Evolutionary conservation across 2,888 invertebrate species (phyloP), one percentile per base, ranked within the genome.

Genomic region (Metellina segmentata): DNA sequence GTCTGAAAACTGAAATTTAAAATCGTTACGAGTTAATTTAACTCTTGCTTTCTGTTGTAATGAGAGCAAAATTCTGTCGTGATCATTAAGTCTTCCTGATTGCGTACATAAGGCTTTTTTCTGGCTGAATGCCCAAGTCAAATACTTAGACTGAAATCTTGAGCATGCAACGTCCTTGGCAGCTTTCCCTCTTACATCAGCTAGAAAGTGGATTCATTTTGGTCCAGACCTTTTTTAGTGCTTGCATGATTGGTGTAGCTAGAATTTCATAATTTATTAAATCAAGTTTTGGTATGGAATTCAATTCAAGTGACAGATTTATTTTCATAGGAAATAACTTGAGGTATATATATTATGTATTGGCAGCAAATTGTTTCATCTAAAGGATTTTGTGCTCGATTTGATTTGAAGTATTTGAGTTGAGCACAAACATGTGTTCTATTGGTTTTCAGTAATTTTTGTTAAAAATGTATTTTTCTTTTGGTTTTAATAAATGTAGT

Each of bases 91-190:
- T 34, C 34, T 34, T 34, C 34, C 34, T 34, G 34, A 34, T 34
- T 34, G 34, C 4, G 34, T 34, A 34, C 34, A 34, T 34, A 34
- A 34, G 61, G 61, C 61, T 11, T 61, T 61, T 61, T 61, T 11
- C 61, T 16, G 52, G 51, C 52, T 78, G n/a, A 19, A 51, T 52
- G 78, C 78, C 52, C 78, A 78, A 52, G 52, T 52, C 78, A 52
- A 78, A 75, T 75, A 75, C 49, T 75, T 75, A 34, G 52, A 49
- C 19, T 75, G 75, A 52, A 52, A 51, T 78, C 34, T 48, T 48
- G 49, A 48, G 49, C 19, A 78, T 51, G 78, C 78, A 51, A 78
- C 20, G 19, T 16, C 19, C 52, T 78, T 78, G 78, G 78, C 78
- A 78, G 52, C 9, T 19, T 78, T 78, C 78, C 78, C 78, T n/a